Evolutionary conservation across 1,140 invertebrate species (phyloP).

Genomic region (Linepithema humile): DNA sequence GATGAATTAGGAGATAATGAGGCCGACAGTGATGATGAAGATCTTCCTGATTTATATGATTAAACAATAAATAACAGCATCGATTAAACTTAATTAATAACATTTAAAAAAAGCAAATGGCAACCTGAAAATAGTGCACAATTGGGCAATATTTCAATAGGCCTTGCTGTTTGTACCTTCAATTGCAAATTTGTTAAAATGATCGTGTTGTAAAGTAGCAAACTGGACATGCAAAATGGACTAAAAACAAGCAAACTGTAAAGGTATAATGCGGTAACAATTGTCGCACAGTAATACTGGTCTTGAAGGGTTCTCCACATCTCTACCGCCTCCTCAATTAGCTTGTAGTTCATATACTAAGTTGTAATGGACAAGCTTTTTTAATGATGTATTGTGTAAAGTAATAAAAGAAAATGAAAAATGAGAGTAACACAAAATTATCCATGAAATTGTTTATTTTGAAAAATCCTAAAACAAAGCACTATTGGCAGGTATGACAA

Average conservation of each 20-base stretch:
- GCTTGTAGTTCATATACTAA: conserved; percentile 78
- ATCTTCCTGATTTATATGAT: conserved; percentile 85
- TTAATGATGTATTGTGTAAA: conserved; percentile 77
- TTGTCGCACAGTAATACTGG: conserved; percentile 62
- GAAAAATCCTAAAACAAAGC: conserved; percentile 30
- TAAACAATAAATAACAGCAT: conserved; percentile 73
- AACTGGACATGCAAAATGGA: conserved; percentile 47
- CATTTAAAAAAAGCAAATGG: conserved; percentile 62
- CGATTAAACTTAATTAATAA: conserved; percentile 67
- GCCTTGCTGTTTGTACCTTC: conserved; percentile 70
- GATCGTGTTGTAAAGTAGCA: conserved; percentile 55
- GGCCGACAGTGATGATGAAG: conserved; percentile 86
- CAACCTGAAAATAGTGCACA: conserved; percentile 67
- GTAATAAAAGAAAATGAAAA: conserved; percentile 70
- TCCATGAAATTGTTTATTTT: conserved; percentile 59
- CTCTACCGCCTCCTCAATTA: conserved; percentile 66
- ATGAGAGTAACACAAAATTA: conserved; percentile 60
- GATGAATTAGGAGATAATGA: conserved; percentile 78
- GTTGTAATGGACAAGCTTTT: conserved; percentile 80
- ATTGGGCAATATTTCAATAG: conserved; percentile 67
- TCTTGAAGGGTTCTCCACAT: conserved; percentile 54
- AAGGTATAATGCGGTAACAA: conserved; percentile 40
- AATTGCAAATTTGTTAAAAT: conserved; percentile 72
- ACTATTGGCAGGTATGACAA: background rate
- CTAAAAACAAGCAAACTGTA: background rate